Percentiles rank a stretch among this genome's conserved stretches.
Evolutionary conservation across 2,113 vertebrate species (phyloP).

Genomic region (Chloropsis hardwickii): DNA sequence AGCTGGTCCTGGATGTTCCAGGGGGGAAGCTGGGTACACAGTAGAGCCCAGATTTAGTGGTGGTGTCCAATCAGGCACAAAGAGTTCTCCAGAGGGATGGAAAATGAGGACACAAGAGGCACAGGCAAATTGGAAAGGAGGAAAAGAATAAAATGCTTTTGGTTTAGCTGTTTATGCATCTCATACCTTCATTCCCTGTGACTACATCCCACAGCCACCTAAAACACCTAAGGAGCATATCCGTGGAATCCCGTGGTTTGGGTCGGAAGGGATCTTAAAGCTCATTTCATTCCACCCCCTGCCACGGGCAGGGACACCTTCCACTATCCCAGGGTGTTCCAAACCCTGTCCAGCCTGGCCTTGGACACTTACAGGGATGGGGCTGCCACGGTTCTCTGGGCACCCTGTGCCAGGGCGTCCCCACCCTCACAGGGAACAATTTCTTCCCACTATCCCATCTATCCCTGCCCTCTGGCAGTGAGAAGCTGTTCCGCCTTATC

Average conservation of each 20-base stretch:
- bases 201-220: background rate
- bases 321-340: accelerated
- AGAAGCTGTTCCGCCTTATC: background rate
- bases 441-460: background rate
- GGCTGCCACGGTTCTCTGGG: background rate
- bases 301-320: background rate
- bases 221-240: background rate
- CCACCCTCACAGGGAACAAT: background rate
- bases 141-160: background rate
- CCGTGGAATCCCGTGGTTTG: background rate
- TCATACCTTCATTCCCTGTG: background rate
- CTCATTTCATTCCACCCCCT: background rate
- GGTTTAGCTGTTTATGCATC: background rate
- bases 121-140: accelerated
- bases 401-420: accelerated
- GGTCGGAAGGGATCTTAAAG: background rate
- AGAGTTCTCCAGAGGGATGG: background rate
- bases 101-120: background rate
- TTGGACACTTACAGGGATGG: background rate
- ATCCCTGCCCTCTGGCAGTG: background rate
- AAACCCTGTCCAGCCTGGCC: accelerated
- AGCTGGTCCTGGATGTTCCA: accelerated
- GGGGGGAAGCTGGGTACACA: background rate
- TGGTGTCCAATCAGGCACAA: background rate
- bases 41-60: background rate